phyloP scores from a whole-genome alignment of 2,888 invertebrate species.

The Plagiodera versicolora region DNA sequence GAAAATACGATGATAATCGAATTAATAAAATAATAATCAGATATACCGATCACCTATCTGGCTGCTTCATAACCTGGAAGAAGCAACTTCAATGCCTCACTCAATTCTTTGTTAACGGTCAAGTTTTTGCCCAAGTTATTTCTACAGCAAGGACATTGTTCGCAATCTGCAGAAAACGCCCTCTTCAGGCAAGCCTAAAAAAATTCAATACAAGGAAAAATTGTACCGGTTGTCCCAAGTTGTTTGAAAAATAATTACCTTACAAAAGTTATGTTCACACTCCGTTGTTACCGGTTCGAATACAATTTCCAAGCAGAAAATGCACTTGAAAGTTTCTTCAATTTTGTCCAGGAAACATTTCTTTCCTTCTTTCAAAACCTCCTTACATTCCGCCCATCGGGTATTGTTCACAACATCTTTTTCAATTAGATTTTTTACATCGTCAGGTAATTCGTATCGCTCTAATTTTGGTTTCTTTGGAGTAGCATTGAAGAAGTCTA shows the following conservation, averaged over 20 bases:
- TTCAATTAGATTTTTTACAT: slow-evolving; percentile 55
- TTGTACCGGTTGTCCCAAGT: too few species aligned
- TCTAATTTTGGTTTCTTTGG: slow-evolving; percentile 49
- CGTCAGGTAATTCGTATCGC: slow-evolving; percentile 45
- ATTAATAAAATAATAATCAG: not conserved
- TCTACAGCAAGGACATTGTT: slow-evolving; percentile 71
- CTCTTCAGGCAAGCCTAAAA: slow-evolving; percentile 61
- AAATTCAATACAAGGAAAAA: too few species aligned
- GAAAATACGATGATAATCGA: too few species aligned
- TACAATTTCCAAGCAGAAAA: slow-evolving; percentile 76
- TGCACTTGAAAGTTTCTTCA: slow-evolving; percentile 71
- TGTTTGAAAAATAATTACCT: slow-evolving; percentile 57
- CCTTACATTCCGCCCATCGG: slow-evolving; percentile 68
- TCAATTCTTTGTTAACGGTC: slow-evolving; percentile 61
- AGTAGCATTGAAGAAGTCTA: slow-evolving; percentile 37
- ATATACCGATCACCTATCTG: slow-evolving; percentile 5
- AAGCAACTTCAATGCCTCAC: slow-evolving; percentile 59
- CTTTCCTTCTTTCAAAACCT: slow-evolving; percentile 57
- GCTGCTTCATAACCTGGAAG: slow-evolving; percentile 67
- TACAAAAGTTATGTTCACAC: slow-evolving; percentile 77
- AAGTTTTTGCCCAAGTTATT: slow-evolving; percentile 61
- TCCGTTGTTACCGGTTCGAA: slow-evolving; percentile 71
- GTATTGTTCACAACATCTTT: slow-evolving; percentile 65
- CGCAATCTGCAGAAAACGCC: slow-evolving; percentile 66
- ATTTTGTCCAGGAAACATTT: slow-evolving; percentile 66